A percentile compares a stretch with the other conserved stretches of the same genome.
These are phyloP conservation scores for Pyrgus malvae DNA, from an alignment of 2,888 invertebrate species.

Conservation along the genomic window DNA sequence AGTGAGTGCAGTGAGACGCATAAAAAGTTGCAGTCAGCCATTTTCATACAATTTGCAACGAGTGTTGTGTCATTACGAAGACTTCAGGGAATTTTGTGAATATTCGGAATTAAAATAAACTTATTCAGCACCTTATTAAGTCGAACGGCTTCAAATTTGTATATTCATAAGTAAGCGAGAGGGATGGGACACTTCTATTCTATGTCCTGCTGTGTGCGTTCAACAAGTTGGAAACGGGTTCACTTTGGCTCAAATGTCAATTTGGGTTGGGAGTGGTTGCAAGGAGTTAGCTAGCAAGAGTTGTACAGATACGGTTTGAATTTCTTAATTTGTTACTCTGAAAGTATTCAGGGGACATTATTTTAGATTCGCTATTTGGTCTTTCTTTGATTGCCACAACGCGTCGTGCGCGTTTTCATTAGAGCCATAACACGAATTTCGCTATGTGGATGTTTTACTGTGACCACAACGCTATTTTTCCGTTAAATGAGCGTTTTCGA, in stretches of 20 bases:
- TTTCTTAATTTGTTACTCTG: neutral
- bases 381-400: too few relatives aligned
- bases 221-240: slow-evolving; percentile 24
- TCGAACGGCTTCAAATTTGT: slow-evolving; percentile 5
- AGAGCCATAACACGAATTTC: too few relatives aligned
- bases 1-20: too few relatives aligned
- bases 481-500: too few relatives aligned
- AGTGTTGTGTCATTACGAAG: neutral
- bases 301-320: neutral
- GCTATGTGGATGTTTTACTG: too few relatives aligned
- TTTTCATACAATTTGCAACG: too few relatives aligned
- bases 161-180: slow-evolving; percentile 7
- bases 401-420: too few relatives aligned
- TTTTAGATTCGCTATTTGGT: too few relatives aligned
- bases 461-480: too few relatives aligned
- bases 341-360: too few relatives aligned
- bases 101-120: slow-evolving; percentile 1
- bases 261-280: slow-evolving; percentile 1
- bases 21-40: too few relatives aligned
- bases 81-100: neutral
- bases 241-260: slow-evolving; percentile 18
- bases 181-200: neutral
- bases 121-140: neutral
- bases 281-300: neutral
- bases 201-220: slow-evolving; percentile 1